Evolutionary conservation across 2,888 invertebrate species (phyloP).

Genomic region (Phaedon cochleariae): DNA sequence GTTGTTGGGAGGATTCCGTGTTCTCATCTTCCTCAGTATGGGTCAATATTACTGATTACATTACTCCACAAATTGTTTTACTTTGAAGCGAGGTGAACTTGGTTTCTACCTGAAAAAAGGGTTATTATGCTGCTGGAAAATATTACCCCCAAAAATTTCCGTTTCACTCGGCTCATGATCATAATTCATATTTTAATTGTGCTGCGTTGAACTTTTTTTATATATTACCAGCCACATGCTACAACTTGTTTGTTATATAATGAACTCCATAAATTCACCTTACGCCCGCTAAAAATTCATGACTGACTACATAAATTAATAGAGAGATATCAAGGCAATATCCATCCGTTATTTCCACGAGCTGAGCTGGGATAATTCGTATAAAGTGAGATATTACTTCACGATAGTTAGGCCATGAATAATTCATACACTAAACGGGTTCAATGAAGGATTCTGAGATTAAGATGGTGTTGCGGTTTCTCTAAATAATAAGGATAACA

Average conservation of each 20-base stretch:
- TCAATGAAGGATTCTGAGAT: background rate
- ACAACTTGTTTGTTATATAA: conserved; percentile 53
- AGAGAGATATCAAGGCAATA: conserved; percentile 16
- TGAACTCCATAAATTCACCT: conserved; percentile 56
- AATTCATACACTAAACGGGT: background rate
- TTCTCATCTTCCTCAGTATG: no score
- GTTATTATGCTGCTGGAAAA: no score
- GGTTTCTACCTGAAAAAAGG: no score
- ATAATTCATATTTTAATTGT: conserved; percentile 45
- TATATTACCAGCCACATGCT: conserved; percentile 46
- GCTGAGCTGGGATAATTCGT: background rate
- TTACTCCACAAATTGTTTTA: no score
- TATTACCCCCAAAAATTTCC: no score
- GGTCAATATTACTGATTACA: no score
- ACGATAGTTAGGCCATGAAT: background rate
- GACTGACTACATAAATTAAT: conserved; percentile 51
- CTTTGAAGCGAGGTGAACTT: no score
- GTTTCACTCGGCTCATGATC: conserved; percentile 43
- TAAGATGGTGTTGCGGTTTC: no score
- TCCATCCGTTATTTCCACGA: background rate
- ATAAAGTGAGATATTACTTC: background rate
- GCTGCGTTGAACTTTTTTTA: conserved; percentile 34
- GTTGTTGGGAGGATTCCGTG: no score
- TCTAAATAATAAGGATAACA: no score
- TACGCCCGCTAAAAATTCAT: conserved; percentile 48